phyloP scores from a whole-genome alignment of 2,797 vertebrate genomes.

The Okamejei kenojei region DNA sequence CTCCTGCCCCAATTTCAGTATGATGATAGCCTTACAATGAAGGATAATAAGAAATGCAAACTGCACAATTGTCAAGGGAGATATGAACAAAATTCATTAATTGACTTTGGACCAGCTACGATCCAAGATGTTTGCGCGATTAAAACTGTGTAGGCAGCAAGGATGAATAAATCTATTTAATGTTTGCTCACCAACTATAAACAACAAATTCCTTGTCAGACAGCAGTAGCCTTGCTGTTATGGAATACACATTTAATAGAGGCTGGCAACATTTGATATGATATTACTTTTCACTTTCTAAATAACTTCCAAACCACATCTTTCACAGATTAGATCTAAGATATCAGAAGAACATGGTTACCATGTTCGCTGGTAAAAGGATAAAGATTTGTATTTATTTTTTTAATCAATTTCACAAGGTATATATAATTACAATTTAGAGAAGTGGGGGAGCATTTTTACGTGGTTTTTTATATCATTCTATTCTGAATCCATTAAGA shows the following conservation, averaged over 20 bases:
- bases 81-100: not conserved
- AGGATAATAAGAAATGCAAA: not conserved
- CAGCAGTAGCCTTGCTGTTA: not conserved
- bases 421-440: not conserved
- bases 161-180: not conserved
- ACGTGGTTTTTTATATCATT: not conserved
- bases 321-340: not conserved
- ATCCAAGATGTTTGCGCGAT: not conserved
- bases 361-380: not conserved
- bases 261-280: not conserved
- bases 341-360: not conserved
- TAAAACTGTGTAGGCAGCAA: not conserved
- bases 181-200: not conserved
- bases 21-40: not conserved
- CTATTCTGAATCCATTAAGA: not conserved
- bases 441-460: not conserved
- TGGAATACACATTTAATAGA: not conserved
- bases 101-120: not conserved
- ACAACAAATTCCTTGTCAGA: not conserved
- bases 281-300: not conserved
- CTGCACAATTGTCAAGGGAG: not conserved
- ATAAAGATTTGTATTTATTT: not conserved
- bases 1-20: not conserved
- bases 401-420: not conserved
- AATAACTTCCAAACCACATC: not conserved